Evolutionary conservation across 2,113 vertebrate species (phyloP).

Genomic region (Pluvialis apricaria): DNA sequence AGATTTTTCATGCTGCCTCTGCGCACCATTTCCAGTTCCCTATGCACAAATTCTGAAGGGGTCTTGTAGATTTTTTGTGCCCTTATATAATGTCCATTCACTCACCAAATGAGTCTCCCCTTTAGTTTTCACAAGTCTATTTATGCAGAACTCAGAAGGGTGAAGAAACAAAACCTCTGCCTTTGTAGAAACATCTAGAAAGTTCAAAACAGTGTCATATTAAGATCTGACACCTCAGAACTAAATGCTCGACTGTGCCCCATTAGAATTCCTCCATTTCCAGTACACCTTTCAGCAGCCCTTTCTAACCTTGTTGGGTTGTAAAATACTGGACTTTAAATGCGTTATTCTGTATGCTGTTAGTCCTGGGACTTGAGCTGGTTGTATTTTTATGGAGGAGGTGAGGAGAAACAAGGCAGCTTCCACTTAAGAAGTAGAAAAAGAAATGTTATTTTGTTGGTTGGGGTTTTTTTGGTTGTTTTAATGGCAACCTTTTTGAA

Average conservation of each 20-base stretch:
- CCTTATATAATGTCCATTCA: neutral
- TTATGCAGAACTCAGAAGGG: neutral
- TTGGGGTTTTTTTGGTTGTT: neutral
- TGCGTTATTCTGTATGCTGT: neutral
- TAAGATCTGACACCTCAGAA: neutral
- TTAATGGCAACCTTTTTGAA: neutral
- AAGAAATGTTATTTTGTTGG: neutral
- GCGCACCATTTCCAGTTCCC: neutral
- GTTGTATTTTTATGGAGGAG: neutral
- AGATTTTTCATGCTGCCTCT: neutral
- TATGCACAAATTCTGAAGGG: neutral
- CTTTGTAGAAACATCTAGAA: neutral
- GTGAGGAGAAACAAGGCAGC: neutral
- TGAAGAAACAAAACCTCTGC: neutral
- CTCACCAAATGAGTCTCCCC: neutral
- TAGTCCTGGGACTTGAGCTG: neutral
- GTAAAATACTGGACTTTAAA: neutral
- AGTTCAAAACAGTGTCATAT: neutral
- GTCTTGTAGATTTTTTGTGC: neutral
- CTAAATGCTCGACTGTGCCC: accelerated
- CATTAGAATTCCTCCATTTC: neutral
- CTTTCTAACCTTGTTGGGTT: neutral
- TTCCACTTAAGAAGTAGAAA: neutral
- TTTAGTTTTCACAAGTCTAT: neutral
- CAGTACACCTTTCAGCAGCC: neutral